Conservation (phyloP, 35 echinoderm and acorn worm genomes). For the Patiria miniata region DNA sequence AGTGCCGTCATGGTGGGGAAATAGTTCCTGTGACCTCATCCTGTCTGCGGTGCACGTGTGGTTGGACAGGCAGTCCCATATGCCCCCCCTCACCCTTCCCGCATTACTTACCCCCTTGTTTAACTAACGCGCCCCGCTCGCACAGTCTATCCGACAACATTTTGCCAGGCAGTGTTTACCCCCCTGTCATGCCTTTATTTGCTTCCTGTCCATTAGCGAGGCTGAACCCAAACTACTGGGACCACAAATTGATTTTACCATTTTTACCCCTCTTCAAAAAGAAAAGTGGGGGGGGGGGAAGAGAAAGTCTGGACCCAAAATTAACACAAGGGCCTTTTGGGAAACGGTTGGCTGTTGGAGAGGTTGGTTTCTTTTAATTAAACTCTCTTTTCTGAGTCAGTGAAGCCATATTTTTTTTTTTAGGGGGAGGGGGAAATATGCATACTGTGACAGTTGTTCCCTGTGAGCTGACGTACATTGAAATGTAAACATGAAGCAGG, state of each 20-base stretch:
- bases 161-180: slow-evolving; percentile 4
- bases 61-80: background rate
- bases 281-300: no score
- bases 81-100: background rate
- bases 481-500: background rate
- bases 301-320: background rate
- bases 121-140: background rate
- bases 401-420: no score
- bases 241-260: background rate
- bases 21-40: slow-evolving; percentile 9
- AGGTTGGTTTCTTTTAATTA: slow-evolving; percentile 1
- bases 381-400: background rate
- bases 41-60: background rate
- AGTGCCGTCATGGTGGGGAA: background rate
- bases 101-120: background rate
- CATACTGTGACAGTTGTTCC: slow-evolving; percentile 10
- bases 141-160: slow-evolving; percentile 24
- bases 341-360: background rate
- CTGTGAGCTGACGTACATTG: background rate
- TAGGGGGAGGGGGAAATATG: no score
- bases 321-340: slow-evolving; percentile 13
- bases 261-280: background rate
- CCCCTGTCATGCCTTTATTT: slow-evolving; percentile 4
- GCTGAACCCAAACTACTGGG: background rate
- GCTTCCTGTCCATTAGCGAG: slow-evolving; percentile 1